Evolutionary conservation across 2,113 vertebrate genomes (phyloP), one percentile per base, ranked within the genome.

Genomic region (Mungos mungo): DNA sequence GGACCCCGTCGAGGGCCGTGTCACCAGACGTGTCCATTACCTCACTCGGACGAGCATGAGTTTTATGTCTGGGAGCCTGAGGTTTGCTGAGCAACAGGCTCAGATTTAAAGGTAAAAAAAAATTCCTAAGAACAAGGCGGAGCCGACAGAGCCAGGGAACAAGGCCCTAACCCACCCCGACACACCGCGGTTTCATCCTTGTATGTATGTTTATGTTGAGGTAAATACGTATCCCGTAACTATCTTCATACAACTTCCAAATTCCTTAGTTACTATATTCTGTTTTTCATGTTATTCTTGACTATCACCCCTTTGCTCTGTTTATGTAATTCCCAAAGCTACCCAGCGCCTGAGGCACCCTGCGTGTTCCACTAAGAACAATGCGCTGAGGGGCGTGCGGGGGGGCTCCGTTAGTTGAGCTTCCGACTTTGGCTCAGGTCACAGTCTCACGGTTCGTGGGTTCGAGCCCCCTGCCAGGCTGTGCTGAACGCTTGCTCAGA

Each of bases 211-310:
- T 83, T 88, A 76, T 35, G 65, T 9, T 38, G 47, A 84, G 81
- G 71, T 31, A 65, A 54, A 79, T 33, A 8, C 0, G 45, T 3
- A 54, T 31, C 92, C 12, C 57, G 13, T 35, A 33, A 89, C 47
- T 85, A 71, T 23, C 84, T 95, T 50, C 25, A 31, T 45, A 80
- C 9, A 76, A n/a, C 38, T 41, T 92, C 12, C 38, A 69, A 69
- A 45, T 72, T 66, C 52, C 35, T 54, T 71, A 68, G 54, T 69
- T 88, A 79, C 72, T 84, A 88, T 9, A 89, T 38, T 38, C 54
- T 76, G 38, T 45, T 87, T 90, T 96, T 54, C 52, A 72, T 71
- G 77, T 97, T 74, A 84, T 45, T 84, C 54, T 72, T 71, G 16
- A 88, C 71, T 47, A 45, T 45, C 63, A 87, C 13, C 25, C 2